These are phyloP conservation scores for Cydia strobilella DNA, from an alignment of 1,140 invertebrate species.

Conservation along the genomic window DNA sequence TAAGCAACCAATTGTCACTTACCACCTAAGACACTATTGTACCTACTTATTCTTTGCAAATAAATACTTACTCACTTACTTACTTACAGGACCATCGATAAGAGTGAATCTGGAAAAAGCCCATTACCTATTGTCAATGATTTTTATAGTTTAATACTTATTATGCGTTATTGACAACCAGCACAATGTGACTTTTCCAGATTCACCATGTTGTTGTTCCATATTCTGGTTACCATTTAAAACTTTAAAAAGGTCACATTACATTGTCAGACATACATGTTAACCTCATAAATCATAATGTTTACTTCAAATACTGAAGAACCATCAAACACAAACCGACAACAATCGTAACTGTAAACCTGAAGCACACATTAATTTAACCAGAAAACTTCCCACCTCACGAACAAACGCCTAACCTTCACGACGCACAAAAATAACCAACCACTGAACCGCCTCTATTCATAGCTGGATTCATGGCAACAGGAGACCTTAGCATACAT, in stretches of 20 bases:
- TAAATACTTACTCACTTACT: too few species aligned
- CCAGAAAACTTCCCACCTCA: constrained; percentile 38
- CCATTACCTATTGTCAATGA: too few species aligned
- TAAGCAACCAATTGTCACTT: too few species aligned
- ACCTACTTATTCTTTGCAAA: too few species aligned
- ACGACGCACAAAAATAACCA: constrained; percentile 55
- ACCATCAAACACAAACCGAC: background rate
- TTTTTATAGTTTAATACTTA: too few species aligned
- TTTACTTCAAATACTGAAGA: background rate
- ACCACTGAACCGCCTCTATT: constrained; percentile 53
- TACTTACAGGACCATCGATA: too few species aligned
- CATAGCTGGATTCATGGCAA: constrained; percentile 64
- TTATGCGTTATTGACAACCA: too few species aligned
- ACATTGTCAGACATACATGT: background rate
- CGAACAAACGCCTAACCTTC: constrained; percentile 54
- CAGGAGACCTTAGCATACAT: constrained; percentile 70
- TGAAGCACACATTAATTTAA: constrained; percentile 35
- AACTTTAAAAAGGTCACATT: background rate
- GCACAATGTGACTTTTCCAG: too few species aligned
- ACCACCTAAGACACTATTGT: too few species aligned
- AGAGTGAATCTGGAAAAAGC: too few species aligned
- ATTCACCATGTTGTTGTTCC: too few species aligned
- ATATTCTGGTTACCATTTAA: too few species aligned
- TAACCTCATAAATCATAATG: background rate
- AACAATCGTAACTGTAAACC: constrained; percentile 13